Base-by-base conservation (phyloP, 2,888 invertebrate species). In the Agrochola circellaris region DNA sequence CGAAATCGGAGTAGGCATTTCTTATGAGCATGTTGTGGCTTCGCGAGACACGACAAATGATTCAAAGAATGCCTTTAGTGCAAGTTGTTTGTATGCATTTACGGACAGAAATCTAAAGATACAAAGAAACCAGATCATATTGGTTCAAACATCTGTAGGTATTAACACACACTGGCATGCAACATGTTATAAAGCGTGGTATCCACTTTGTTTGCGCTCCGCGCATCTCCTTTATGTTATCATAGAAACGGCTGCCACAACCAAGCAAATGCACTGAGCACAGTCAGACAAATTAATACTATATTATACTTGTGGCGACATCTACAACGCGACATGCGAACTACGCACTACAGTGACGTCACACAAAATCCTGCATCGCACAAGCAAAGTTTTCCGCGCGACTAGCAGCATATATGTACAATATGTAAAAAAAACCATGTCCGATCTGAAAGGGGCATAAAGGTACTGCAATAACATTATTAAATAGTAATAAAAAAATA, bases 11-110 rank as follows among this genome's bases (percentile, higher is more conserved):
- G 77, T 11, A 34, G 11, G 8, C 48, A 76, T 15, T 58, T 79
- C 64, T 64, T 64, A 76, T 75, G 75, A 82, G 13, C 15, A 45
- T 76, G 64, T 79, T 79, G 82, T 79, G 78, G 9, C 34, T 82
- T 34, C 51, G 42, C 64, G 20, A 51, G 4, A 26, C 48, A 42
- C 38, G 8, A 30, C 62, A 30, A 38, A 17, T 64, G 58, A 34
- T 78, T 78, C 78, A 30, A 23, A 45, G 82, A 76, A 79, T 34
- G 51, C 42, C 42, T 51, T 30, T 7, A 7, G n/a, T 51, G 5
- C 20, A 45, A 56, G 13, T 51, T 58, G 38, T 30, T 48, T 30
- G 30, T 34, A 15, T 75, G 54, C 62, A 61, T 62, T 75, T 30
- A 42, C n/a, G 13, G n/a, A 34, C 58, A 48, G 15, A 67, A 65